Evolutionary conservation across 2,113 vertebrate genomes (phyloP), one percentile per base, ranked within the genome.

Genomic region (Apodemus speciosus): DNA sequence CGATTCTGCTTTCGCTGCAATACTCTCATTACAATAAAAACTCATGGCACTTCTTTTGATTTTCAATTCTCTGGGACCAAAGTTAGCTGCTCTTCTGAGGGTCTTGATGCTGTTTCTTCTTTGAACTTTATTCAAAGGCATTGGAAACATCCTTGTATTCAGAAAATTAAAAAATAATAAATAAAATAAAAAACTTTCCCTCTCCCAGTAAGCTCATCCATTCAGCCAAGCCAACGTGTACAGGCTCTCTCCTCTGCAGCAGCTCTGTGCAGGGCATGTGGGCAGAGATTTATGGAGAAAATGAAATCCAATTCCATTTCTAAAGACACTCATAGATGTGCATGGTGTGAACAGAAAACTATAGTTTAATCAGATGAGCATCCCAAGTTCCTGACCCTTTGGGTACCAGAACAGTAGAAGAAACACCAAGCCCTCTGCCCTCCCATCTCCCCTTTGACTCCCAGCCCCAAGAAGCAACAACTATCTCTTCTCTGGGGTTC

Each of bases 51-150:
- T 80, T 20, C 40, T 89, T 85, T 73, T 75, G 85, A 86, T 83
- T 88, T 88, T 66, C 60, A 64, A 38, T 93, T 92, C 95, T 27
- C 73, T 40, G 43, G 49, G 38, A 85, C 43, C 46, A 72, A 89
- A 92, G 43, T 3, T 76, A 62, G 43, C 85, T 23, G 83, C 38
- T 23, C 73, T 20, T 95, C 87, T 87, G 68, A 94, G 69, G 84
- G 0, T 80, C 77, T 89, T 35, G 27, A 68, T 71, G 35, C 25
- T 89, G 60, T 88, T 93, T 93, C 91, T 69, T 32, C 68, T 93
- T 71, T 9, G 30, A 49, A 77, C 0, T n/a, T 92, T 75, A 35
- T 60, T 93, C 35, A 64, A 73, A 56, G 62, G 51, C 64, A 15
- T 23, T 30, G 3, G 35, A 9, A 72, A 30, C 4, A 40, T 93